A percentile compares a stretch with the other conserved stretches of the same genome.
Conservation (phyloP, 2,888 invertebrate species). For the Hydrotaea diabolus region DNA sequence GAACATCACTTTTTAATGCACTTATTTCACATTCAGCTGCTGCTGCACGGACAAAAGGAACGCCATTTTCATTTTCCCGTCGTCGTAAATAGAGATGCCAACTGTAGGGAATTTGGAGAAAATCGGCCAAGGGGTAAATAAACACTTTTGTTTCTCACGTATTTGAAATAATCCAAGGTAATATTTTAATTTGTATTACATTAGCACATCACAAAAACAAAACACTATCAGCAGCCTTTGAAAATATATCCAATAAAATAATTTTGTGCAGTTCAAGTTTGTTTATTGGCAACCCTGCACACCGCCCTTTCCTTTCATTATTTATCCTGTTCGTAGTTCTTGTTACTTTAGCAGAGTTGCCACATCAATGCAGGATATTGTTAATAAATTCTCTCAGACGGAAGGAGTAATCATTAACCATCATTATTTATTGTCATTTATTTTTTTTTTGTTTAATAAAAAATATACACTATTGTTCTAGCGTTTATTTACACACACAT, state of each 20-base stretch:
- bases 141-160: too few species aligned
- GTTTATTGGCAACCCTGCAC: constrained; percentile 12
- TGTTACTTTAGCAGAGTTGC: constrained; percentile 36
- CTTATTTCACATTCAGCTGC: constrained; percentile 49
- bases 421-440: not conserved
- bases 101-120: not conserved
- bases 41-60: constrained; percentile 66
- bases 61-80: constrained; percentile 69
- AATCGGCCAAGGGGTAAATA: not conserved
- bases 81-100: constrained; percentile 43
- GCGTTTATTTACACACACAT: not conserved
- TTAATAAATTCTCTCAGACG: too few species aligned
- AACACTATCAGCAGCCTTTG: too few species aligned
- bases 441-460: not conserved
- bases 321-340: constrained; percentile 28
- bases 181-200: too few species aligned
- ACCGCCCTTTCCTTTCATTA: constrained; percentile 13
- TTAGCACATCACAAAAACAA: too few species aligned
- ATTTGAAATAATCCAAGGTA: too few species aligned
- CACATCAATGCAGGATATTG: constrained; percentile 6
- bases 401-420: too few species aligned
- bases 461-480: not conserved
- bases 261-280: not conserved
- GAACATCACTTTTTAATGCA: constrained; percentile 46
- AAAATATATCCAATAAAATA: too few species aligned